Base-by-base conservation (phyloP, 2,888 invertebrate genomes). In the Pyrrhosoma nymphula region DNA sequence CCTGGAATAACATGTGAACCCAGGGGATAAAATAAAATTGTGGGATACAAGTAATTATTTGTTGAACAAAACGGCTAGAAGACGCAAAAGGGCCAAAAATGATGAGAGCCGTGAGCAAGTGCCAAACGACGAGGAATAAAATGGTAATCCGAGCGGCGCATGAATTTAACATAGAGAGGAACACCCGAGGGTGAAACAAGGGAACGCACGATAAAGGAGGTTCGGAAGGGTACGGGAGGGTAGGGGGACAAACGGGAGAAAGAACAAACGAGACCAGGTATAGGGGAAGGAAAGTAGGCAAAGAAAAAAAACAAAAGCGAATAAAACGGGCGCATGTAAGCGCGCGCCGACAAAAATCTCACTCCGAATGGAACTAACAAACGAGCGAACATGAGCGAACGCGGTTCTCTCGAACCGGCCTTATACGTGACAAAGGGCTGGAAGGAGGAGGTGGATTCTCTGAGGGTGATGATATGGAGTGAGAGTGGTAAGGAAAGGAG, bases 331-430 rank as follows among this genome's bases (percentile, higher is more conserved):
- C 69, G 26, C 69, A 69, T 82, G 82, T 30, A 82, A 30, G 35
- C 26, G 47, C 69, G 69, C 35, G 82, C 82, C 82, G 82, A 82
- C 82, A 69, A 69, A 69, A 69, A 69, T 82, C 82, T 82, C 60
- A 82, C 14, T 4, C 12, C 18, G 23, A n/a, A 16, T 23, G 55
- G 89, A 39, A 88, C 0, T 18, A 88, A 88, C 35, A 39, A 39
- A 47, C 23, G 20, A 23, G 35, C 0, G 47, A n/a, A 88, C 23
- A 88, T 88, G 35, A 6, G 35, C 4, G 12, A 23, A 39, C 39
- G 47, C 20, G 23, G 26, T 4, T 8, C 8, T 47, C 47, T 47
- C 30, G 23, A 60, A 35, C 30, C 56, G 90, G 90, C 60, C 30
- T n/a, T 20, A 16, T 60, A 20, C 0, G n/a, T 30, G 47, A 18